These are phyloP conservation scores for Drosophila lowei DNA, from an alignment of 1,140 invertebrate genomes.

Conservation along the genomic window DNA sequence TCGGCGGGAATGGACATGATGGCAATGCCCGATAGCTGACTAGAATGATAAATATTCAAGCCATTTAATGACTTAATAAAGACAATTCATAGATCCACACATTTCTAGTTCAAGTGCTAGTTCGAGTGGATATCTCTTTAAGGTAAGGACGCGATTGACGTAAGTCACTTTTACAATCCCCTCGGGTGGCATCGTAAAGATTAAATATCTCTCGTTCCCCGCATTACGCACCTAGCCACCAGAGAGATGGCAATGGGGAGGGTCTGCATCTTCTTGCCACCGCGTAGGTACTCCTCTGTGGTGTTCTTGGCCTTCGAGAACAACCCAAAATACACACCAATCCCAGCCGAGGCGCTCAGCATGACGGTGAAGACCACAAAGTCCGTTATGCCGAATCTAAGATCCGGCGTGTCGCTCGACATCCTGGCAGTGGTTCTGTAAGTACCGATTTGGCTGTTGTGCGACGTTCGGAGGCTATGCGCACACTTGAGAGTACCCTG, in stretches of 20 bases:
- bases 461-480: conserved; percentile 17
- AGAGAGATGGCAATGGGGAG: conserved; percentile 88
- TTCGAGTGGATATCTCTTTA: no score
- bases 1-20: conserved; percentile 91
- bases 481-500: conserved; percentile 24
- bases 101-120: not conserved
- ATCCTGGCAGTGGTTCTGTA: conserved; percentile 15
- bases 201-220: conserved; percentile 7
- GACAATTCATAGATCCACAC: no score
- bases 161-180: conserved; percentile 9
- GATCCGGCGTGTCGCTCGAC: conserved; percentile 25
- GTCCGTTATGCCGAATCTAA: conserved; percentile 84
- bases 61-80: conserved; percentile 6
- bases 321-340: conserved; percentile 88
- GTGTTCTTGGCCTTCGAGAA: conserved; percentile 75
- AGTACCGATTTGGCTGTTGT: not conserved
- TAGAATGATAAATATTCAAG: conserved; percentile 73
- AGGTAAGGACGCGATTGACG: conserved; percentile 24
- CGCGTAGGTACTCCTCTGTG: conserved; percentile 85
- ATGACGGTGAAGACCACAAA: conserved; percentile 86
- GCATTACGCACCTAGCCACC: conserved; percentile 84
- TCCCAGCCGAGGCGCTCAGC: conserved; percentile 85
- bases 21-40: conserved; percentile 92
- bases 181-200: conserved; percentile 6
- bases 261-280: conserved; percentile 87